phyloP scores from a whole-genome alignment of 23 tunicate genomes.

The Phallusia fumigata region DNA sequence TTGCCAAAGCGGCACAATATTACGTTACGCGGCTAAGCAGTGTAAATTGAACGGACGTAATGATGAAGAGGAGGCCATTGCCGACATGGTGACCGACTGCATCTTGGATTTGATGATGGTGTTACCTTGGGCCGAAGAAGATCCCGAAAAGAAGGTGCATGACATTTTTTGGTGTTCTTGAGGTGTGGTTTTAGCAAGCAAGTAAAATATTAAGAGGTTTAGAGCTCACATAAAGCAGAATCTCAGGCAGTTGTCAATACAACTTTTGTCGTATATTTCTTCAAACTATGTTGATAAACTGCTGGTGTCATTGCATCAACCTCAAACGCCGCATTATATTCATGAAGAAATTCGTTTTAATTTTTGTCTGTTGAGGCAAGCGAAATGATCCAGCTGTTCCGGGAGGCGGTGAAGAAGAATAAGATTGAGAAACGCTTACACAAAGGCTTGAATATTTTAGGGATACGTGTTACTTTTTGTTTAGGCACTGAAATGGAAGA shows the following conservation, averaged over 20 bases:
- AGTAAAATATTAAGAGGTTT: neutral
- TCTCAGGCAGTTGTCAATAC: no score
- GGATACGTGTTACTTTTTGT: neutral
- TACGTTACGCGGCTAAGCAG: slow-evolving; percentile 12
- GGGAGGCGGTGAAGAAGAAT: no score
- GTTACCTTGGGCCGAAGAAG: slow-evolving; percentile 23
- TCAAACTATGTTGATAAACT: no score
- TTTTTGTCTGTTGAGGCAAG: no score
- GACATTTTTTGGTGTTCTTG: neutral
- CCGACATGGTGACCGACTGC: slow-evolving; percentile 26
- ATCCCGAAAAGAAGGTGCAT: slow-evolving; percentile 6
- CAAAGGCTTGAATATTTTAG: neutral
- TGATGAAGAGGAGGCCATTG: slow-evolving; percentile 18
- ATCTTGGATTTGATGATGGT: slow-evolving; percentile 20
- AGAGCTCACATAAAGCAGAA: neutral
- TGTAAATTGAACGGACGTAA: slow-evolving; percentile 12
- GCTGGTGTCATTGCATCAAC: no score
- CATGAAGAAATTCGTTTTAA: no score
- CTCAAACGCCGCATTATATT: no score
- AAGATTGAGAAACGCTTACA: no score
- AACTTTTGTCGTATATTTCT: no score
- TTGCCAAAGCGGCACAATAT: slow-evolving; percentile 27
- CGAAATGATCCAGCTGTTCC: no score
- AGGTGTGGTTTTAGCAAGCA: neutral
- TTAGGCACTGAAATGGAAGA: neutral